Evolutionary conservation across 2,797 vertebrate genomes (phyloP).

Genomic region (Ficedula albicollis): DNA sequence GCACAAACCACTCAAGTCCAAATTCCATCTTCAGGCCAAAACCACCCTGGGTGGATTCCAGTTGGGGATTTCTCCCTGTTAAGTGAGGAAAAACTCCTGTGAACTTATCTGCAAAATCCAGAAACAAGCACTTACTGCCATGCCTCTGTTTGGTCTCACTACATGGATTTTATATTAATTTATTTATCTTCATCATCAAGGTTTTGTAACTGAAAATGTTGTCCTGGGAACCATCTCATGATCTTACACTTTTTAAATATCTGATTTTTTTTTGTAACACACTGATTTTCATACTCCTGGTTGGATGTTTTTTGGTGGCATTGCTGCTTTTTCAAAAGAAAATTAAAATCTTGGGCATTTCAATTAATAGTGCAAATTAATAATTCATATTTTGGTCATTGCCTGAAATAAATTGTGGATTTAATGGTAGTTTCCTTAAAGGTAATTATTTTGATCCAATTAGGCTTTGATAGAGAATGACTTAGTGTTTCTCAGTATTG

Average conservation of each 20-base stretch:
- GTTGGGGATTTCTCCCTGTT: not conserved
- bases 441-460: not conserved
- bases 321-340: not conserved
- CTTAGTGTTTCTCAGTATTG: not conserved
- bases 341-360: not conserved
- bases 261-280: not conserved
- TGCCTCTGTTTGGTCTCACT: not conserved
- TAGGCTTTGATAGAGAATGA: not conserved
- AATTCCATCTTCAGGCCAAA: not conserved
- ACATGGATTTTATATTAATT: not conserved
- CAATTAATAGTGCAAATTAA: not conserved
- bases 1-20: not conserved
- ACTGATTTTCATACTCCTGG: not conserved
- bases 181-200: not conserved
- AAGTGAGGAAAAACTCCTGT: not conserved
- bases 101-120: not conserved
- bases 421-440: not conserved
- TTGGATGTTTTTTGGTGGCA: too few species aligned
- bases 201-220: not conserved
- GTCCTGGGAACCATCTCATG: not conserved
- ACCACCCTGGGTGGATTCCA: not conserved
- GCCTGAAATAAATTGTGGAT: not conserved
- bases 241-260: not conserved
- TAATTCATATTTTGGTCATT: not conserved
- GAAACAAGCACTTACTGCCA: not conserved